Evolutionary conservation across 2,113 vertebrate genomes (phyloP).

Genomic region (Acinonyx jubatus): DNA sequence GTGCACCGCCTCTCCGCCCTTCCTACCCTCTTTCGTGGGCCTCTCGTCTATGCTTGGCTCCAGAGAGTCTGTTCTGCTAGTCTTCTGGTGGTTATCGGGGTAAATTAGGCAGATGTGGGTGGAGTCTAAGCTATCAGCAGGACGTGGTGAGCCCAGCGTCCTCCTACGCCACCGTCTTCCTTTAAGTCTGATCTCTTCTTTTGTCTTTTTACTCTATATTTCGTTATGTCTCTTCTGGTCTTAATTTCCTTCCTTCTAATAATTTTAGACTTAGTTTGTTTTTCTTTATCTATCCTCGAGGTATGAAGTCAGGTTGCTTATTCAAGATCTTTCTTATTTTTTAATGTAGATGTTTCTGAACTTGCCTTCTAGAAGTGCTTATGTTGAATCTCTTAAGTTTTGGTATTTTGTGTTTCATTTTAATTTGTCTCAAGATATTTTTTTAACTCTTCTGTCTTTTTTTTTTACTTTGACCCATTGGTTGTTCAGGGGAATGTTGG

Average conservation of each 20-base stretch:
- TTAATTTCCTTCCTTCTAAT: neutral
- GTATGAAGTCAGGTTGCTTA: neutral
- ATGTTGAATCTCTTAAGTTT: neutral
- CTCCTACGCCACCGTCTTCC: too few species aligned
- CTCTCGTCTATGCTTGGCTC: too few species aligned
- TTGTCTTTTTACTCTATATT: neutral
- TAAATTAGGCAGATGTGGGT: too few species aligned
- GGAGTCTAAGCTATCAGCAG: too few species aligned
- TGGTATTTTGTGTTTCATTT: neutral
- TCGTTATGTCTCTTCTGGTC: neutral
- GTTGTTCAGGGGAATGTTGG: neutral
- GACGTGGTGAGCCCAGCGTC: too few species aligned
- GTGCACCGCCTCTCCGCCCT: accelerated
- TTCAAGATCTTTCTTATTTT: neutral
- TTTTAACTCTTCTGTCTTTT: neutral
- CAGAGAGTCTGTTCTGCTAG: too few species aligned
- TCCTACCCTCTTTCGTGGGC: too few species aligned
- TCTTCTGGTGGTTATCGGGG: too few species aligned
- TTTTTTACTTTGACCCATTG: neutral
- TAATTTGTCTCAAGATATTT: neutral
- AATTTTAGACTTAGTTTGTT: neutral
- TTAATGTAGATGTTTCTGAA: neutral
- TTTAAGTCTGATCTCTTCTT: neutral
- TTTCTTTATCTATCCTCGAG: neutral
- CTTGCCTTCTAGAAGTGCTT: neutral